Percentiles rank a stretch among this genome's conserved stretches.
Evolutionary conservation across 2,113 vertebrate genomes (phyloP).

Genomic region (Lamprotornis superbus): DNA sequence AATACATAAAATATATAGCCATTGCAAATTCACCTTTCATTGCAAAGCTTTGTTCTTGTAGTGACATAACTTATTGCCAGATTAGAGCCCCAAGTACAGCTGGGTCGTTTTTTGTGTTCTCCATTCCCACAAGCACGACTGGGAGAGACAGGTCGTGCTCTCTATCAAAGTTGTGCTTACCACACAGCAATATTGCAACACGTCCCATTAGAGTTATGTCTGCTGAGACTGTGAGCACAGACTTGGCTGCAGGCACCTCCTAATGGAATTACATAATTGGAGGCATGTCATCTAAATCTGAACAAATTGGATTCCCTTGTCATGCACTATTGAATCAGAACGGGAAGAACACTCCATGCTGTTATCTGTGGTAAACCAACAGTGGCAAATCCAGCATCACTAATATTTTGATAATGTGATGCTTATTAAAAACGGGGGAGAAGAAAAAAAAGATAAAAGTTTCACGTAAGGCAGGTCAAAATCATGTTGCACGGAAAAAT

Average conservation of each 20-base stretch:
- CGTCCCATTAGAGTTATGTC: constrained; percentile 34
- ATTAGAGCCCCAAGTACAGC: constrained; percentile 51
- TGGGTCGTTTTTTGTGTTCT: constrained; percentile 57
- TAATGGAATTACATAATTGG: constrained; percentile 71
- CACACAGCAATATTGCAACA: constrained; percentile 42
- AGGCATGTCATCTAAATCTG: constrained; percentile 70
- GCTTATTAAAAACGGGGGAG: not conserved
- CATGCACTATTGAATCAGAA: constrained; percentile 68
- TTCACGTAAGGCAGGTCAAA: not conserved
- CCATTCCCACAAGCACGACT: constrained; percentile 37
- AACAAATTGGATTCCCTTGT: constrained; percentile 69
- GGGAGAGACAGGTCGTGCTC: constrained; percentile 49
- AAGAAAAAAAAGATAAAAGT: not conserved
- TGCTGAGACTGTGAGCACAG: constrained; percentile 48
- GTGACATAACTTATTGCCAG: constrained; percentile 59
- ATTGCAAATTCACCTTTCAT: constrained; percentile 61
- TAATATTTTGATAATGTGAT: constrained; percentile 43
- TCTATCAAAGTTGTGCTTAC: constrained; percentile 56
- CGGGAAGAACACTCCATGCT: constrained; percentile 24
- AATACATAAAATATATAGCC: constrained; percentile 64
- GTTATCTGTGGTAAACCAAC: constrained; percentile 51
- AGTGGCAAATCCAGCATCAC: constrained; percentile 1
- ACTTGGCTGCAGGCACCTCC: constrained; percentile 56
- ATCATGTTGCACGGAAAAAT: not conserved
- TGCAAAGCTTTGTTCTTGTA: constrained; percentile 61